Evolutionary conservation across 92 coral and sea anemone genomes (phyloP), one percentile per base, ranked within the genome.

Genomic region (Umimayanthus kanabou): DNA sequence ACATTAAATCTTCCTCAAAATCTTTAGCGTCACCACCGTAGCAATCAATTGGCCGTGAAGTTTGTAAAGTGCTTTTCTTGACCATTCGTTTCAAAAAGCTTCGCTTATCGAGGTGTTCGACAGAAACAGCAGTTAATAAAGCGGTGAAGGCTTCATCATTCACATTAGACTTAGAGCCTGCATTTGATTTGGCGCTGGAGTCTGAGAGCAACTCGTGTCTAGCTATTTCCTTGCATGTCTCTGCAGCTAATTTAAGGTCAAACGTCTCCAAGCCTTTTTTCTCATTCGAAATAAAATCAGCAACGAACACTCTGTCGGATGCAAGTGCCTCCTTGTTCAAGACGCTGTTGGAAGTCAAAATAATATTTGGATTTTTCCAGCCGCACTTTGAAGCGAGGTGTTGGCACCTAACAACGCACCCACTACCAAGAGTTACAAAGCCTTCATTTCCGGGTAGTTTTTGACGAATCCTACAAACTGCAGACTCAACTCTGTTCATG

Each of bases 31-130:
- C 85, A 79, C 77, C 87, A 42, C 87, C 73, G 75, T 28, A 81
- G 84, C 93, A 93, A 0, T 90, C 93, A 43, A 93, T 71, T 8
- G 96, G 96, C 66, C 96, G 90, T 82, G 89, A 89, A n/a, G 93
- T 95, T 79, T 95, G 96, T 65, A 95, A 89, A 85, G 91, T 93
- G 43, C 96, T 94, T 89, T 89, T 93, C 90, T 95, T 95, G 65
- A 91, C 96, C 96, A 95, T 95, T 83, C 92, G 90, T 89, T 93
- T 95, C 15, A 95, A 92, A 83, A 95, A 95, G 14, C 96, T 95
- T 61, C 98, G 93, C 69, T 95, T 95, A 80, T 93, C 96, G 3
- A 93, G 93, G 15, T 90, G 91, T 69, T 95, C 98, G 13, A 90
- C 96, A 28, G 96, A 95, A 15, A 95, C 15, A 10, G 92, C 87